phyloP scores from a whole-genome alignment of 2,113 vertebrate species.

The Eulemur rufifrons region DNA sequence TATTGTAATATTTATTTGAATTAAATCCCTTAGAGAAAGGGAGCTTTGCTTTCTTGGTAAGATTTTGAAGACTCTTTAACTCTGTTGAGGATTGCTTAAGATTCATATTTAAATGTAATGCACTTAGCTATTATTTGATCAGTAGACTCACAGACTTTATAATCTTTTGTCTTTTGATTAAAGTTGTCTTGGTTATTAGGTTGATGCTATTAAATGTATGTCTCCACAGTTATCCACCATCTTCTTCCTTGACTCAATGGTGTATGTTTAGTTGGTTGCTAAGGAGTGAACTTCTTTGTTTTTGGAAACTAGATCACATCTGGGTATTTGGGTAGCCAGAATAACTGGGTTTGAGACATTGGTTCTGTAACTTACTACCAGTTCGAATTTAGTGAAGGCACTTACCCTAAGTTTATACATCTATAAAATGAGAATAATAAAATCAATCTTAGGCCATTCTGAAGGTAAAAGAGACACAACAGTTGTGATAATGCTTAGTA shows the following conservation, averaged over 20 bases:
- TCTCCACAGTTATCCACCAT: background rate
- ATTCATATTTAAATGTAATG: background rate
- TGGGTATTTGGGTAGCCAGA: background rate
- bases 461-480: background rate
- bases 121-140: slow-evolving; percentile 6
- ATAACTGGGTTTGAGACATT: background rate
- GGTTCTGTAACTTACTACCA: background rate
- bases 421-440: background rate
- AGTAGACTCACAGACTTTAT: background rate
- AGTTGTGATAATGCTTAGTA: background rate
- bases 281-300: background rate
- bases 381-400: slow-evolving; percentile 19
- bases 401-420: background rate
- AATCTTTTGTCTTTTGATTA: background rate
- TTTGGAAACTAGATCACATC: background rate
- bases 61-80: background rate
- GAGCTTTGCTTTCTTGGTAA: background rate
- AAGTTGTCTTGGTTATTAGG: background rate
- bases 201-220: background rate
- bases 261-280: background rate
- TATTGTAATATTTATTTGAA: slow-evolving; percentile 11
- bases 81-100: background rate
- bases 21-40: background rate
- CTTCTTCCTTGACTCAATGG: background rate
- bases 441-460: background rate